Conservation (phyloP, 2,113 vertebrate species). For the Xiphophorus couchianus region DNA sequence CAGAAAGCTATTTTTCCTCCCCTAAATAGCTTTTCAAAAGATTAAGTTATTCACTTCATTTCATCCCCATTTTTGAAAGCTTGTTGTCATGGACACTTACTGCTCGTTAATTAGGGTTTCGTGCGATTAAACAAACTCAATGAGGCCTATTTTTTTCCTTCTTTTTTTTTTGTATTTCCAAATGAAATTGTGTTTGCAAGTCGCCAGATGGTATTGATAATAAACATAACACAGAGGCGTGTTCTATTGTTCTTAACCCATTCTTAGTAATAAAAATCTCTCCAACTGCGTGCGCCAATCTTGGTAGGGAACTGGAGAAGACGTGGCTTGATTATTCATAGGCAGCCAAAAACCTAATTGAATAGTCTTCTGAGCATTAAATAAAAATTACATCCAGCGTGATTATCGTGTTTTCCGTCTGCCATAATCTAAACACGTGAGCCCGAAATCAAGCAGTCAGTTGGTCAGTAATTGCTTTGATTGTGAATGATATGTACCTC, state of each 20-base stretch:
- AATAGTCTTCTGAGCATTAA: slow-evolving; percentile 44
- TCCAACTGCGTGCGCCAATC: slow-evolving; percentile 25
- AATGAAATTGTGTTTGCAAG: slow-evolving; percentile 47
- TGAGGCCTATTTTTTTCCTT: background rate
- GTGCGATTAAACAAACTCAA: slow-evolving; percentile 44
- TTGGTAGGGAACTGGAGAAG: slow-evolving; percentile 32
- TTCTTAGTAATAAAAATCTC: background rate
- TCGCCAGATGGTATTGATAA: slow-evolving; percentile 60
- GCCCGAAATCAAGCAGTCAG: slow-evolving; percentile 28
- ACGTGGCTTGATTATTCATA: slow-evolving; percentile 28
- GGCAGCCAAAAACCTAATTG: slow-evolving; percentile 38
- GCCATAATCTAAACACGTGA: slow-evolving; percentile 32
- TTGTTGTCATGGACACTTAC: slow-evolving; percentile 41
- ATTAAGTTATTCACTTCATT: slow-evolving; percentile 59
- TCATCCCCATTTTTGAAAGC: slow-evolving; percentile 48
- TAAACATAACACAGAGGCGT: slow-evolving; percentile 53
- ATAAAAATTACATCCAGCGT: slow-evolving; percentile 44
- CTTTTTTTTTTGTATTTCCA: background rate
- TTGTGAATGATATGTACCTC: slow-evolving; percentile 44
- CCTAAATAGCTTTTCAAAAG: slow-evolving; percentile 51
- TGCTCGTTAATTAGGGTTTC: slow-evolving; percentile 65
- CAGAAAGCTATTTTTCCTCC: slow-evolving; percentile 16
- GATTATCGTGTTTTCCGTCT: slow-evolving; percentile 15
- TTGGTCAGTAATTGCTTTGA: slow-evolving; percentile 53
- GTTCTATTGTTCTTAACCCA: slow-evolving; percentile 19